Percentiles rank a stretch among this genome's conserved stretches.
These are phyloP conservation scores for Gadopsis bispinosus DNA, from an alignment of 2,797 vertebrate species.

Conservation along the genomic window DNA sequence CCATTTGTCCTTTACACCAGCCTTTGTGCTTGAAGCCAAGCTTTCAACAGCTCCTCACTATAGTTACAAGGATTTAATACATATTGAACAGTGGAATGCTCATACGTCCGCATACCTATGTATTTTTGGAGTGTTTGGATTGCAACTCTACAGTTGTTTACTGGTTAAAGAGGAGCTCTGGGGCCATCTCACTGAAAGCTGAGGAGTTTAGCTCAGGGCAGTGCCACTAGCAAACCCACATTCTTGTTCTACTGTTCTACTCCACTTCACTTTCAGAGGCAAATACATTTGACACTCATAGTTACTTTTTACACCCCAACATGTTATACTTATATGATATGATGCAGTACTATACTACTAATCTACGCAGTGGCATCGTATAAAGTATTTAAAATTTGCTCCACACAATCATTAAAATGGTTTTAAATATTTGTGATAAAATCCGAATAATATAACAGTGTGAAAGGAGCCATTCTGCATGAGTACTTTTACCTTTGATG, in stretches of 20 bases:
- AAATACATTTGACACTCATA: not conserved
- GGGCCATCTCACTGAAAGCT: conserved; percentile 30
- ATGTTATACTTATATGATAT: not conserved
- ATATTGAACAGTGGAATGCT: not conserved
- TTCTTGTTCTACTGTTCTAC: conserved; percentile 19
- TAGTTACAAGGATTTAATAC: not conserved
- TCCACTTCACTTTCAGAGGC: not conserved
- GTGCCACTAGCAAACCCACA: conserved; percentile 43
- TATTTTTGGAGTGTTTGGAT: conserved; percentile 4
- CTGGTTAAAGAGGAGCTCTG: conserved; percentile 16
- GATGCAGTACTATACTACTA: not conserved
- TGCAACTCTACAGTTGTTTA: conserved; percentile 20
- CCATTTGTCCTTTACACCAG: conserved; percentile 12
- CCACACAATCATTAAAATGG: not conserved
- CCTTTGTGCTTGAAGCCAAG: conserved; percentile 3
- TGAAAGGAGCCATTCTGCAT: too few species aligned
- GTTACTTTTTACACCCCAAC: not conserved
- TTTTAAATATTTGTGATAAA: not conserved
- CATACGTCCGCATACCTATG: not conserved
- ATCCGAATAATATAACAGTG: not conserved
- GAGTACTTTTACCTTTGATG: not conserved
- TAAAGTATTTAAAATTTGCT: not conserved
- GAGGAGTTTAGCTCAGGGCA: conserved; percentile 59
- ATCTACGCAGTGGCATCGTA: not conserved
- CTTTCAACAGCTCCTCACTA: not conserved